Evolutionary conservation across 1,140 invertebrate species (phyloP).

Genomic region (Pinna nobilis): DNA sequence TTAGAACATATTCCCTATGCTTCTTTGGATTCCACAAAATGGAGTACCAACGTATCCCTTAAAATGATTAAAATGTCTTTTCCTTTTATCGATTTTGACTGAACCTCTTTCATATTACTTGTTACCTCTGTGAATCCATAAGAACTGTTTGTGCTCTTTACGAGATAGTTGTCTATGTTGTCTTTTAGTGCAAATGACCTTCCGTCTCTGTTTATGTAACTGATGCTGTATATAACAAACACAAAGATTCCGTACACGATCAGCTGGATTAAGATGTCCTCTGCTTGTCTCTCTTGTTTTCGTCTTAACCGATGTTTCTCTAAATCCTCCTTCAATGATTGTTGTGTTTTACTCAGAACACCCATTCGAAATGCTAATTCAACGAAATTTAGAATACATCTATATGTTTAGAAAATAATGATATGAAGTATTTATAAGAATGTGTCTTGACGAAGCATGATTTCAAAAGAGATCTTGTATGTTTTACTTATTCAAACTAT

Average conservation of each 20-base stretch:
- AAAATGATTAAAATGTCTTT: too few species aligned
- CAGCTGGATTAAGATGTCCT: constrained; percentile 28
- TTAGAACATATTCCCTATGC: too few species aligned
- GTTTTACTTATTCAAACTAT: background rate
- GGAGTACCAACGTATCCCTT: too few species aligned
- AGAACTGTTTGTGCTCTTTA: background rate
- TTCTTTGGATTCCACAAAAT: too few species aligned
- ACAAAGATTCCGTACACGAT: constrained; percentile 35
- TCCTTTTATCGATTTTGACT: too few species aligned
- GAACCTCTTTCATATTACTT: too few species aligned
- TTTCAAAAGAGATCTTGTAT: background rate
- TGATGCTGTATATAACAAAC: constrained; percentile 33
- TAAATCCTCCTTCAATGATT: background rate
- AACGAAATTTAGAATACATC: background rate
- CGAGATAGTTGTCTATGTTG: constrained; percentile 21
- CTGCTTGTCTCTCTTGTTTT: constrained; percentile 24
- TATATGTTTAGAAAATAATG: background rate
- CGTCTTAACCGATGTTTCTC: background rate
- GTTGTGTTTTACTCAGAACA: constrained; percentile 11
- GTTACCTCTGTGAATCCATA: constrained; percentile 17
- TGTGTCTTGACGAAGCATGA: too few species aligned
- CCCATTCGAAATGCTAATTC: constrained; percentile 17
- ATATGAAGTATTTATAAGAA: background rate
- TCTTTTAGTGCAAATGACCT: constrained; percentile 24
- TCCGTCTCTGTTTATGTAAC: constrained; percentile 39